Evolutionary conservation across 37 sponge, comb jelly and placozoan species (phyloP), one percentile per base, ranked within the genome.

Genomic region (Beroe forskalii): DNA sequence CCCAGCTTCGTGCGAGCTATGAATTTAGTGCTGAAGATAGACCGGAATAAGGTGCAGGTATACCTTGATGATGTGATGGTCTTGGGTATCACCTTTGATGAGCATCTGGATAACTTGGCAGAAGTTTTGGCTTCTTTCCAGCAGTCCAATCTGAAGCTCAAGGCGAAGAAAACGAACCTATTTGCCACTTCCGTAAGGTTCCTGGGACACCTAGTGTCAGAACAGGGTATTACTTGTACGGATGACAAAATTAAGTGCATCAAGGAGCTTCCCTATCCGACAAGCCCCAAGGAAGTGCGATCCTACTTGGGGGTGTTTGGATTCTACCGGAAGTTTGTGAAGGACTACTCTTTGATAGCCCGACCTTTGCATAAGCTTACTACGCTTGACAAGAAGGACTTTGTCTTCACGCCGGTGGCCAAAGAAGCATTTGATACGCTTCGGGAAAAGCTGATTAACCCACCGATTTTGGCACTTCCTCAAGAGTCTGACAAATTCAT

Each of bases 1-100:
- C 92, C 91, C 1, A 93, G 92, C 17, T 94, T 92, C 40, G 93
- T 91, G 60, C 89, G 94, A 0, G 30, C 93, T 17, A 93, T 94
- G 92, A 92, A 92, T 62, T 67, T 27, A 9, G 91, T 92, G 24
- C 37, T 93, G 67, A 9, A 39, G 42, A 22, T 93, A 36, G 90
- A n/a, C 0, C 28, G 90, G 0, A 27, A 25, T 9, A 30, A 31
- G 8, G 91, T 91, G 32, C 0, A 75, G 30, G 90, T 91, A 0
- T 93, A 92, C 67, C 44, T 93, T 36, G 94, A 93, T 89, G 94
- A 93, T 89, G 83, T 92, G 0, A 35, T 93, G 0, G 90, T 90
- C 63, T 0, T 89, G 35, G 92, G 92, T 0, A 89, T 25, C 48
- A 63, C 14, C 4, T 27, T 92, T 8, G 76, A 64, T 48, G 90